Conservation (phyloP, 92 coral and sea anemone genomes). For the Phenganax stokvisi region DNA sequence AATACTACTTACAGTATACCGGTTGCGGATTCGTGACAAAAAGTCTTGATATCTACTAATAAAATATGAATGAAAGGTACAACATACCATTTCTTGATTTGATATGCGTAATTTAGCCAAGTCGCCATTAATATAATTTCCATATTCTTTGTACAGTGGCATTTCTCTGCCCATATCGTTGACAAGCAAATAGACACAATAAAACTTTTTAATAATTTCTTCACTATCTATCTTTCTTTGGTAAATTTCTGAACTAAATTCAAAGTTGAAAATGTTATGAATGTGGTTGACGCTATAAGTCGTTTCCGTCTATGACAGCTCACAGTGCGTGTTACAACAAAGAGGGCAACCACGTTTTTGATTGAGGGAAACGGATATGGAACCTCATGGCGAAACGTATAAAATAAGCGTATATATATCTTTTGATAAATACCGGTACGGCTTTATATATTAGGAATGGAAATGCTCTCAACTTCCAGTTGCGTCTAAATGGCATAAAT, state of each 20-base stretch:
- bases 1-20: background rate
- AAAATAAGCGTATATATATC: background rate
- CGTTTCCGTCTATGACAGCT: constrained; percentile 19
- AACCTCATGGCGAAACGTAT: background rate
- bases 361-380: constrained; percentile 30
- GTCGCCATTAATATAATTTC: constrained; percentile 3
- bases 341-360: background rate
- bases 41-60: background rate
- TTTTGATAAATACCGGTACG: no score
- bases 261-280: no score
- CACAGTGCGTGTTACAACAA: constrained; percentile 11
- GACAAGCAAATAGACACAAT: no score
- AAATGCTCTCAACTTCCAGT: no score
- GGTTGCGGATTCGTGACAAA: background rate
- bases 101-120: constrained; percentile 27
- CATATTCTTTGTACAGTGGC: constrained; percentile 7
- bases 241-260: no score
- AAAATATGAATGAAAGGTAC: background rate
- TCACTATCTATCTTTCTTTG: no score
- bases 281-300: background rate
- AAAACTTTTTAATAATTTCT: no score
- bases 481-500: no score
- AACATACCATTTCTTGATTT: constrained; percentile 6
- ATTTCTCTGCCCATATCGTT: constrained; percentile 4
- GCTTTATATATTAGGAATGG: no score